Percentiles rank a stretch among this genome's conserved stretches.
phyloP scores from a whole-genome alignment of 2,113 vertebrate species.

The Barnardius zonarius region DNA sequence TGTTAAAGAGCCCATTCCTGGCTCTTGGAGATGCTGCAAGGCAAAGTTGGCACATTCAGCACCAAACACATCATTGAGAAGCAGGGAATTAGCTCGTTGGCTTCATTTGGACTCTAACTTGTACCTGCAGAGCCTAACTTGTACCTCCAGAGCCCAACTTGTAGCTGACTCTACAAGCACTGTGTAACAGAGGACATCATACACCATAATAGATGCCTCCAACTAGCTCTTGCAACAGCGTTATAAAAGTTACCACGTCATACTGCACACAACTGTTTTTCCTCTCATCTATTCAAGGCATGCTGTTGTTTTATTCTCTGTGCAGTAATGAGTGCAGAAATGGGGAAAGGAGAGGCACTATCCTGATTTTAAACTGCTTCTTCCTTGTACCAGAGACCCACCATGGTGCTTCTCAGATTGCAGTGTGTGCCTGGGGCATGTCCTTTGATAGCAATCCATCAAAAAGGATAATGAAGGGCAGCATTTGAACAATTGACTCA shows the following conservation, averaged over 20 bases:
- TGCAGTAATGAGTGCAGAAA: background rate
- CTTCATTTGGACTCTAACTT: background rate
- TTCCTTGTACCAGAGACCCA: background rate
- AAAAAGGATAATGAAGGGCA: fast-evolving
- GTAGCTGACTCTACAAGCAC: background rate
- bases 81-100: background rate
- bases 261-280: background rate
- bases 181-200: background rate
- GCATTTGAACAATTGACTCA: background rate
- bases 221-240: background rate
- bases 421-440: background rate
- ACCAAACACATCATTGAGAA: background rate
- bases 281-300: background rate
- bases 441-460: background rate
- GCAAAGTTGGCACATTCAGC: background rate
- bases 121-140: background rate
- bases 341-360: background rate
- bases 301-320: background rate
- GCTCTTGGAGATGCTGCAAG: background rate
- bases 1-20: background rate
- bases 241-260: background rate
- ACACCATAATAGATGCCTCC: background rate
- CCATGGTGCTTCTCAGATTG: background rate
- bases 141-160: background rate
- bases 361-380: background rate